phyloP scores from a whole-genome alignment of 2,113 vertebrate genomes.

The Sardina pilchardus region DNA sequence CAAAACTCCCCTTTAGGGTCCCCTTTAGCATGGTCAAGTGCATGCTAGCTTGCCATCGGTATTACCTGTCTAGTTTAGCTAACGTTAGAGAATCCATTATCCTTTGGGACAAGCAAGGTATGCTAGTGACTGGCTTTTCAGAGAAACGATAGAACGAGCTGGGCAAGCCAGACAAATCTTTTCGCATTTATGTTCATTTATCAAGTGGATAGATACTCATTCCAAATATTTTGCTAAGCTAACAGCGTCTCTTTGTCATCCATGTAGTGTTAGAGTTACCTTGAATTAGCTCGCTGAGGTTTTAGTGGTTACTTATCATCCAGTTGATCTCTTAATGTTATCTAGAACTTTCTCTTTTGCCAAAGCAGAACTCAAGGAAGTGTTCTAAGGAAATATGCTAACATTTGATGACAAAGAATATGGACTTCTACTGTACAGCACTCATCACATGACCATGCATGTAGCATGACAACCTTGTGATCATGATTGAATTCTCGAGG shows the following conservation, averaged over 20 bases:
- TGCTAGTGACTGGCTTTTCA: too few species aligned
- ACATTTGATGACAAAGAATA: not conserved
- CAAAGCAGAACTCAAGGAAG: not conserved
- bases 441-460: slow-evolving; percentile 4
- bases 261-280: not conserved
- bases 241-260: not conserved
- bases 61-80: not conserved
- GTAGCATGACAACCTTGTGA: slow-evolving; percentile 30
- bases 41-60: not conserved
- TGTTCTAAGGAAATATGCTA: not conserved
- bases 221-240: not conserved
- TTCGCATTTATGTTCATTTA: not conserved
- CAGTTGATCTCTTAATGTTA: too few species aligned
- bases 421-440: not conserved
- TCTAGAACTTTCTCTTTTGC: too few species aligned
- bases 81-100: not conserved
- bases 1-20: not conserved
- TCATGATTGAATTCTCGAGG: not conserved
- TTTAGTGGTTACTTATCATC: too few species aligned
- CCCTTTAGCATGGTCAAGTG: not conserved
- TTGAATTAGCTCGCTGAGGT: not conserved
- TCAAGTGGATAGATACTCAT: not conserved
- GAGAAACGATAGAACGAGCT: not conserved
- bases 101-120: too few species aligned
- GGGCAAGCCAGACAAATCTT: not conserved